Evolutionary conservation across 2,797 vertebrate genomes (phyloP).

Genomic region (Clarias pachynema): DNA sequence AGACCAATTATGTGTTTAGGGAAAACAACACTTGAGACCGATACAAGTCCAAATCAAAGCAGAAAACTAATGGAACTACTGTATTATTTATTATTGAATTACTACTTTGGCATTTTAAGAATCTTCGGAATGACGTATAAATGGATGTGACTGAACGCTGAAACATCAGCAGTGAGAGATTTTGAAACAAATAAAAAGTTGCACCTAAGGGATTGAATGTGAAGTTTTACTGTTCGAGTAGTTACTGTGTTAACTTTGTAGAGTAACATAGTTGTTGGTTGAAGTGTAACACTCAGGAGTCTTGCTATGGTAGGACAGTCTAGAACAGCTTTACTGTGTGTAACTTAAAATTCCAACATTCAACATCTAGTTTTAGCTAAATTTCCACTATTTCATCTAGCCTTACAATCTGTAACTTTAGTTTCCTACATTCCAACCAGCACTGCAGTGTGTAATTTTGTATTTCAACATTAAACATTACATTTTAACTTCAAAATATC

Average conservation of each 20-base stretch:
- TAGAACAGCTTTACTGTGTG: not conserved
- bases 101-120: not conserved
- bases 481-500: too few relatives aligned
- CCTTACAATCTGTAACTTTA: too few relatives aligned
- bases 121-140: not conserved
- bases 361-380: too few relatives aligned
- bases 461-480: too few relatives aligned
- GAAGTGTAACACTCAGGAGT: not conserved
- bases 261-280: not conserved
- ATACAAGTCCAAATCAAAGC: not conserved
- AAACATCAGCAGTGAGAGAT: not conserved
- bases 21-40: not conserved
- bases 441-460: too few relatives aligned
- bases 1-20: not conserved
- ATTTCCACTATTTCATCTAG: too few relatives aligned
- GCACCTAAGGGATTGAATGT: not conserved
- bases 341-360: too few relatives aligned
- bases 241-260: not conserved
- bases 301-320: not conserved
- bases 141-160: not conserved
- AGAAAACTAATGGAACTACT: not conserved
- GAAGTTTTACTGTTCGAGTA: not conserved
- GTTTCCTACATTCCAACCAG: too few relatives aligned
- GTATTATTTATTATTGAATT: not conserved
- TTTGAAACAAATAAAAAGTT: not conserved